These are phyloP conservation scores for Amphipoea oculea DNA, from an alignment of 2,888 invertebrate genomes.

Conservation along the genomic window DNA sequence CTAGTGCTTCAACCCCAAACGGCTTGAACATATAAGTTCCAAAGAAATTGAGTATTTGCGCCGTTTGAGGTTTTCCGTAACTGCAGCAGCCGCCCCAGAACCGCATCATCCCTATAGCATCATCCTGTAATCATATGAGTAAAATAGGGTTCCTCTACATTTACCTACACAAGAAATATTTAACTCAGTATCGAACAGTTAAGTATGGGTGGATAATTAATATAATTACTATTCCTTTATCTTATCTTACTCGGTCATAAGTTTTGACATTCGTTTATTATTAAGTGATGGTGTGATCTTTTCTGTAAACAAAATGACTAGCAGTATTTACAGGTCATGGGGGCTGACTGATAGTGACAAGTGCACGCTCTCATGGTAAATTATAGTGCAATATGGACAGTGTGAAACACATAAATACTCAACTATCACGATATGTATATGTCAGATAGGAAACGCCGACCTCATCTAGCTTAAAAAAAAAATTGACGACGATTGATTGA, in stretches of 20 bases:
- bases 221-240: not conserved
- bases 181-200: not conserved
- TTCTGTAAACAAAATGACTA: conserved; percentile 29
- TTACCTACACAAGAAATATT: not conserved
- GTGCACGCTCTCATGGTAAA: conserved; percentile 2
- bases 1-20: not conserved
- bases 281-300: conserved; percentile 31
- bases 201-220: no score
- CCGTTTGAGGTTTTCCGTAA: not conserved
- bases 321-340: conserved; percentile 2
- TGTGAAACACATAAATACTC: no score
- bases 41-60: not conserved
- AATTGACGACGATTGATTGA: no score
- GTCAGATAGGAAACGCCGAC: no score
- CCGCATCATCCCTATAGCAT: no score
- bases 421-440: no score
- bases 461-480: no score
- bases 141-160: no score
- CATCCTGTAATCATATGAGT: no score
- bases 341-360: conserved; percentile 4
- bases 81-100: no score
- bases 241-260: conserved; percentile 7
- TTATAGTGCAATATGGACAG: conserved; percentile 1
- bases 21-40: not conserved
- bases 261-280: not conserved